Evolutionary conservation across 2,797 vertebrate genomes (phyloP), one percentile per base, ranked within the genome.

Genomic region (Pipistrellus pygmaeus): DNA sequence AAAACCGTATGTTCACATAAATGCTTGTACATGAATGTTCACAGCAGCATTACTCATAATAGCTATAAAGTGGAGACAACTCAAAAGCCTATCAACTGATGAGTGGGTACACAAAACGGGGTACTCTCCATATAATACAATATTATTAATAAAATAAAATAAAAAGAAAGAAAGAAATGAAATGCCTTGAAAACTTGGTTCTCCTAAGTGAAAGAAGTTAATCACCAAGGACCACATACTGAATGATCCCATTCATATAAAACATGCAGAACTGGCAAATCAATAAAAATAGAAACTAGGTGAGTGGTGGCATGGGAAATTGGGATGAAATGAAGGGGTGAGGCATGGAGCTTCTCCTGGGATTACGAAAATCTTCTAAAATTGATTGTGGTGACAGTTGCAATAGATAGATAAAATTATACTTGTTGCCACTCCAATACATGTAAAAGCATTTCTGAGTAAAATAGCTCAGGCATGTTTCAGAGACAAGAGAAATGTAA

Each of bases 31-130:
- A 68, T 21, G 53, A 78, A 82, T 77, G 41, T 73, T 88, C 83
- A 71, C 25, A 85, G 48, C 23, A 64, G 44, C 69, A 82, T 75
- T 66, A 86, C 32, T 81, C 48, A 62, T 66, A 80, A 82, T 8
- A 60, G 78, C 46, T 72, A 57, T 88, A 88, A 90, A 35, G 18
- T 91, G 30, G 68, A 87, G 86, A 89, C 4, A 53, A 41, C 55
- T 60, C 78, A 75, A 91, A 95, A 57, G 82, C 13, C 38, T 64
- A 95, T 32, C 85, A 82, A 20, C n/a, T 71, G 41, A 73, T 64
- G 60, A 82, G 57, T 51, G 8, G 72, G 80, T 55, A 87, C 57
- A 84, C 41, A 87, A 93, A 87, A 78, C 80, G 32, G 2, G 30
- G 60, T 53, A 20, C 20, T 30, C 53, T 62, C 41, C 30, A 44